Base-by-base conservation (phyloP, 2,113 vertebrate species). In the Brachyhypopomus gauderio region DNA sequence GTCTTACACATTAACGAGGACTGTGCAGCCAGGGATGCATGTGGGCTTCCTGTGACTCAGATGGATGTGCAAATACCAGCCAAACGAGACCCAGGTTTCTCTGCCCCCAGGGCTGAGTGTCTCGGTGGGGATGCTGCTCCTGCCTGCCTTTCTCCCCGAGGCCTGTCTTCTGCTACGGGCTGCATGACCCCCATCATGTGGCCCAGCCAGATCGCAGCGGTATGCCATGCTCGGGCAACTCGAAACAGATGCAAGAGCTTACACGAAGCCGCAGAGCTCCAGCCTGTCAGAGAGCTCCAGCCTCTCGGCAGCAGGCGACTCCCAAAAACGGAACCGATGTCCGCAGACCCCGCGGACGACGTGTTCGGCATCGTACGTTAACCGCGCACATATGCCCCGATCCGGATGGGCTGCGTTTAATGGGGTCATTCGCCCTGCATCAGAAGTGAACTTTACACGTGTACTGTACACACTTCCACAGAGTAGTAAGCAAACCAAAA, bases 81-180 rank as follows among this genome's bases (percentile, higher is more conserved):
- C 60, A 83, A 72, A 83, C 34, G 52, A 76, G 69, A 82, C 64
- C 64, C 82, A 86, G 85, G 79, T 81, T 83, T 77, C n/a, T 66
- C 63, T 59, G 72, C 41, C 81, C 70, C 45, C 60, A 34, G 66
- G 64, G 52, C 70, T 81, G 11, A 59, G 59, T 80, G n/a, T 75
- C 73, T 77, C 45, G 25, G 75, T 78, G 78, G 70, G 78, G 69
- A 75, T 75, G 85, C 82, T 69, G 78, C 79, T 73, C 3, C 63
- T 83, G n/a, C 63, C 70, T 75, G 74, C 64, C 74, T 78, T 64
- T 30, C 25, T 77, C 81, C 72, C 45, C 55, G 25, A 81, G 77
- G 69, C 60, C 75, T 30, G 70, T 81, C 74, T 71, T 78, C 64
- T 72, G 58, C 25, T 84, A 52, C 41, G 34, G 36, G 30, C 41